Percentiles rank a stretch among this genome's conserved stretches.
Evolutionary conservation across 2,113 vertebrate genomes (phyloP).

Genomic region (Eira barbara): DNA sequence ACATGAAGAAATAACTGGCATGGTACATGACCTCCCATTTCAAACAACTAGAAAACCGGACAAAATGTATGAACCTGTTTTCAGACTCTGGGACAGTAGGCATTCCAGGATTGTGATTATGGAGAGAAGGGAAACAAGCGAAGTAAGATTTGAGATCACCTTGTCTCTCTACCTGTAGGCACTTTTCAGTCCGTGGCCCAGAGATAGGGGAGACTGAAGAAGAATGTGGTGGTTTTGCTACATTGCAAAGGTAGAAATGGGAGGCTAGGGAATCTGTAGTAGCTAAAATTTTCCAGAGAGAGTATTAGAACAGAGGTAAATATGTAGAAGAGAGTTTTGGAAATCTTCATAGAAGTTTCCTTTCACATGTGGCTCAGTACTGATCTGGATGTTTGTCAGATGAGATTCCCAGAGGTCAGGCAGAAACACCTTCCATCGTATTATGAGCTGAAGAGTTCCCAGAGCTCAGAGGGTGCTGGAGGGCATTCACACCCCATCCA

Average conservation of each 20-base stretch:
- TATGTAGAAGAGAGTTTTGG: background rate
- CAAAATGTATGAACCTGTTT: background rate
- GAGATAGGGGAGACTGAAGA: background rate
- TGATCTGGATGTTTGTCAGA: background rate
- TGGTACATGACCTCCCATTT: background rate
- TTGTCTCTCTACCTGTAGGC: background rate
- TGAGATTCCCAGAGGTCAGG: background rate
- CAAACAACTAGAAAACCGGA: background rate
- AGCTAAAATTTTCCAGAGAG: background rate
- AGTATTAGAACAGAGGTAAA: background rate
- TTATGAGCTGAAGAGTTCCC: background rate
- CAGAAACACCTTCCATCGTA: background rate
- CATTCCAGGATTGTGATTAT: background rate
- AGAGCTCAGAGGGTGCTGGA: background rate
- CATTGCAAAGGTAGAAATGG: background rate
- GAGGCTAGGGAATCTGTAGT: background rate
- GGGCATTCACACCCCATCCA: background rate
- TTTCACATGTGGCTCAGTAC: background rate
- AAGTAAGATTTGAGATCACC: background rate
- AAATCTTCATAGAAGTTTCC: background rate
- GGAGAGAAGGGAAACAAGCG: background rate
- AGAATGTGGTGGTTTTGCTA: background rate
- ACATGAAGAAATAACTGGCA: background rate
- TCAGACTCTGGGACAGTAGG: background rate
- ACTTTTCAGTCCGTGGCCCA: background rate